Conservation (phyloP, 2,888 invertebrate genomes). For the Harpalus rufipes region DNA sequence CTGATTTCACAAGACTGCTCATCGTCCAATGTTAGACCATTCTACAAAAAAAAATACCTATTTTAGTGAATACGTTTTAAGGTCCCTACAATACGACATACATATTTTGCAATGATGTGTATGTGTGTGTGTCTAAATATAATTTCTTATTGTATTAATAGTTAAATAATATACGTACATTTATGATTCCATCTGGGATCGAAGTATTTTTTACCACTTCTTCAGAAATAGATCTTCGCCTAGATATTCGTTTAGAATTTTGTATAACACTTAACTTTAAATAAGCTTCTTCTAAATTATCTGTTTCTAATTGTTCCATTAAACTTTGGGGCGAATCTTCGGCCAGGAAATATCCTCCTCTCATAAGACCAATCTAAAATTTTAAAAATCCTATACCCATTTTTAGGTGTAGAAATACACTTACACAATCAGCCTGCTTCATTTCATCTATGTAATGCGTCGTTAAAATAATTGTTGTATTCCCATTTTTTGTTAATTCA, state of each 20-base stretch:
- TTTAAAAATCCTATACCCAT: neutral
- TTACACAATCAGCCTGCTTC: conserved; percentile 85
- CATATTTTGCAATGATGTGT: too few relatives aligned
- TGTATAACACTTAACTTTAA: conserved; percentile 75
- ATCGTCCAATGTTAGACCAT: conserved; percentile 1
- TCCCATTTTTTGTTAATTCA: conserved; percentile 84
- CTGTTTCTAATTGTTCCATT: conserved; percentile 76
- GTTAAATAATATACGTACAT: conserved; percentile 3
- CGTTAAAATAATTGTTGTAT: conserved; percentile 87
- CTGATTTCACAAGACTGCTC: neutral
- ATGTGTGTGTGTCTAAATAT: too few relatives aligned
- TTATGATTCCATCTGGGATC: conserved; percentile 28
- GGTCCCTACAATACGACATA: too few relatives aligned
- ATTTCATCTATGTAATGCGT: conserved; percentile 91
- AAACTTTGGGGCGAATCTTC: conserved; percentile 77
- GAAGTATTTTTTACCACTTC: neutral
- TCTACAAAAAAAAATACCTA: neutral
- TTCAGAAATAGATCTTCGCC: conserved; percentile 37
- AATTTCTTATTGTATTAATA: too few relatives aligned
- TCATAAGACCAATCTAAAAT: conserved; percentile 77
- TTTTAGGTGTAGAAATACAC: conserved; percentile 71
- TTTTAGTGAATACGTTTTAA: too few relatives aligned
- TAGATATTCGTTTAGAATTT: neutral
- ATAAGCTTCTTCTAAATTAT: conserved; percentile 78
- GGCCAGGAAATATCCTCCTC: conserved; percentile 77